Conservation (phyloP, 2,888 invertebrate species). For the Ophion ellenae region DNA sequence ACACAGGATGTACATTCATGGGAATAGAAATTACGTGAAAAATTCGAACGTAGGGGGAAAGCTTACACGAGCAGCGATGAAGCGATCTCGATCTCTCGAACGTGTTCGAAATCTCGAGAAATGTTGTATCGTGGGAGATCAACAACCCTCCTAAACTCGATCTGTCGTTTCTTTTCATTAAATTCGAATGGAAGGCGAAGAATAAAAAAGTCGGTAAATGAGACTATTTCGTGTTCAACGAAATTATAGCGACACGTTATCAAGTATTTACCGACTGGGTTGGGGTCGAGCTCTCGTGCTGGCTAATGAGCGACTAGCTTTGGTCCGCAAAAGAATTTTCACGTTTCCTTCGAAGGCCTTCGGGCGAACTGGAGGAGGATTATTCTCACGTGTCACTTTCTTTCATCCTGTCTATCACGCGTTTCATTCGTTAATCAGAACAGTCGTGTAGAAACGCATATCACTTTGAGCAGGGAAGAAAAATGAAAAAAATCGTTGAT, state of each 20-base stretch:
- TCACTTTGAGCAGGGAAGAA: neutral
- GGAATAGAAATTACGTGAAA: slow-evolving; percentile 2
- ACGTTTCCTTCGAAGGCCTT: neutral
- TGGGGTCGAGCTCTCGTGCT: slow-evolving; percentile 13
- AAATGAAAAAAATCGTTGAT: neutral
- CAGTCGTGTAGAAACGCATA: neutral
- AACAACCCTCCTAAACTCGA: slow-evolving; percentile 27
- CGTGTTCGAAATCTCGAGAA: slow-evolving; percentile 31
- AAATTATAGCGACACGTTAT: slow-evolving; percentile 69
- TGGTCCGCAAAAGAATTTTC: slow-evolving; percentile 22
- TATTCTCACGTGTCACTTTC: neutral
- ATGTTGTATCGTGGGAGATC: slow-evolving; percentile 48
- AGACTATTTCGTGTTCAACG: slow-evolving; percentile 74
- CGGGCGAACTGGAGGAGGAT: neutral
- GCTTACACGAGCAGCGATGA: slow-evolving; percentile 44
- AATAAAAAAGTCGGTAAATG: slow-evolving; percentile 66
- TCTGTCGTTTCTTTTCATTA: slow-evolving; percentile 41
- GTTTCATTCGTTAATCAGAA: neutral
- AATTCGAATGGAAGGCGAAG: slow-evolving; percentile 12
- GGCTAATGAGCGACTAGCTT: slow-evolving; percentile 16
- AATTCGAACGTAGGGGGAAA: slow-evolving; percentile 12
- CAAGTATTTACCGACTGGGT: slow-evolving; percentile 45
- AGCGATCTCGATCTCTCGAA: slow-evolving; percentile 50
- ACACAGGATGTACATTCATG: slow-evolving; percentile 17
- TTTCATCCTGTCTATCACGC: neutral